Percentiles rank a stretch among this genome's conserved stretches.
Conservation (phyloP, 1,140 invertebrate genomes). For the Oscheius sp. region DNA sequence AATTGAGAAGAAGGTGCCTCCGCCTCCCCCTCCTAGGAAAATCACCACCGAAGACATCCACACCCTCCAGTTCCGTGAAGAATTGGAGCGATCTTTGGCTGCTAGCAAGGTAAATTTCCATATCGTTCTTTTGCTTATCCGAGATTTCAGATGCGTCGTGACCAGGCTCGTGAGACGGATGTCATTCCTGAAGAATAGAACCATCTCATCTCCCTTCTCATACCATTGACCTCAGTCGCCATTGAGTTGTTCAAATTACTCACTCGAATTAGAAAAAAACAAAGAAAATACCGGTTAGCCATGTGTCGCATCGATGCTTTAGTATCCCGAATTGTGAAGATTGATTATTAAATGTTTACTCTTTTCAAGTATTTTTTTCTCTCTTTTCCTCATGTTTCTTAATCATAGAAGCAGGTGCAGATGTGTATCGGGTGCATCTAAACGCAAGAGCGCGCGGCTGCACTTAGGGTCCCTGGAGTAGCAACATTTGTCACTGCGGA, state of each 20-base stretch:
- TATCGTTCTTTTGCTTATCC: neutral
- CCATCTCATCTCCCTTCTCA: neutral
- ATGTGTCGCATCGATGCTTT: conserved; percentile 3
- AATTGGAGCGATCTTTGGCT: neutral
- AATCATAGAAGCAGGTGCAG: neutral
- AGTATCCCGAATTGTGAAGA: too few species aligned
- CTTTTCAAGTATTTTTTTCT: too few species aligned
- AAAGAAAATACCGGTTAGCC: neutral
- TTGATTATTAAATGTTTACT: neutral
- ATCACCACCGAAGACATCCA: neutral
- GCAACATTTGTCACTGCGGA: conserved; percentile 1
- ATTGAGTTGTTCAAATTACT: too few species aligned
- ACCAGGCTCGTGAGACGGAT: neutral
- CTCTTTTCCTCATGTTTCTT: neutral
- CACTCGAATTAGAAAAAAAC: neutral
- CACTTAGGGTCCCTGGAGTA: neutral
- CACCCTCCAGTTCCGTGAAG: neutral
- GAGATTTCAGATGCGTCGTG: neutral
- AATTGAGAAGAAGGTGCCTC: neutral
- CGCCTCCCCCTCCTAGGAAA: neutral
- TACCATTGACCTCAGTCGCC: neutral
- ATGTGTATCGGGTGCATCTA: neutral
- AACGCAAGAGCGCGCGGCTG: neutral
- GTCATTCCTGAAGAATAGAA: conserved; percentile 3
- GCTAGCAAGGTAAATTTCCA: neutral